A percentile compares a stretch with the other conserved stretches of the same genome.
Evolutionary conservation across 2,113 vertebrate genomes (phyloP).

Genomic region (Corvus cornix): DNA sequence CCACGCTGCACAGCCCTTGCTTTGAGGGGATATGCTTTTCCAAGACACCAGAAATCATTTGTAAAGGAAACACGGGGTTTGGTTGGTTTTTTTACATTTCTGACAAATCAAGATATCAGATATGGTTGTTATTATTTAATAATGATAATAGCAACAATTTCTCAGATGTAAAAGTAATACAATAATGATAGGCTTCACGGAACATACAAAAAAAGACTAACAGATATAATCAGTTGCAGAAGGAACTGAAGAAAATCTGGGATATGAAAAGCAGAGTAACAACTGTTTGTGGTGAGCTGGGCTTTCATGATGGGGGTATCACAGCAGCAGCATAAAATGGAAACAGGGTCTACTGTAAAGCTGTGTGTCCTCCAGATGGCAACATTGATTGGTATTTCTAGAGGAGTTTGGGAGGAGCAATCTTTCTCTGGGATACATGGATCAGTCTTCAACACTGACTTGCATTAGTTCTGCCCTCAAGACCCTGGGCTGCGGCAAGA

Average conservation of each 20-base stretch:
- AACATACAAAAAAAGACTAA: constrained; percentile 33
- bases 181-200: constrained; percentile 49
- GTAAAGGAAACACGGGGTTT: constrained; percentile 1
- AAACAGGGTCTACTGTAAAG: constrained; percentile 58
- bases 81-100: background rate
- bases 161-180: constrained; percentile 60
- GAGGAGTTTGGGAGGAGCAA: constrained; percentile 21
- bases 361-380: constrained; percentile 67
- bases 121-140: constrained; percentile 58
- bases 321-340: constrained; percentile 55
- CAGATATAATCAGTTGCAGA: constrained; percentile 64
- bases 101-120: constrained; percentile 35
- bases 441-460: background rate
- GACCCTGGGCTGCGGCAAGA: background rate
- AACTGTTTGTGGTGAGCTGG: constrained; percentile 63
- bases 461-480: background rate
- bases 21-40: background rate
- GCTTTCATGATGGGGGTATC: constrained; percentile 43
- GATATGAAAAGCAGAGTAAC: constrained; percentile 58
- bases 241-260: constrained; percentile 45
- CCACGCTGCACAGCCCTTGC: background rate
- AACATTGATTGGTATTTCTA: constrained; percentile 66
- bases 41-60: background rate
- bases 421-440: background rate
- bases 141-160: constrained; percentile 57